Percentiles rank a stretch among this genome's conserved stretches.
These are phyloP conservation scores for Drosophila fuyamai DNA, from an alignment of 1,140 invertebrate species.

Conservation along the genomic window DNA sequence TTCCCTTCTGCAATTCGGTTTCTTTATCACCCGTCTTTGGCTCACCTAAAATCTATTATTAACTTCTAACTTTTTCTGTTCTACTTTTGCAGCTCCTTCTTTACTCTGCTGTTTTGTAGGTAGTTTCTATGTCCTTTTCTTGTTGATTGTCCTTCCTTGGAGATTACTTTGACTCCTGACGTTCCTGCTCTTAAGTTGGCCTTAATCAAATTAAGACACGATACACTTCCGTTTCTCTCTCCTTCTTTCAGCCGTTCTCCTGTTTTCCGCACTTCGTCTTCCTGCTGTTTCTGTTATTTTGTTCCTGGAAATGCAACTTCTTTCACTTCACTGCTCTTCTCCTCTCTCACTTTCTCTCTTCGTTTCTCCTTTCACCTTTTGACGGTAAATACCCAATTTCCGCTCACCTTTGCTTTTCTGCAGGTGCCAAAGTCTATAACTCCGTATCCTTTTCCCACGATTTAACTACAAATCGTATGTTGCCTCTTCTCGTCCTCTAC, in stretches of 20 bases:
- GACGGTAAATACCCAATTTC: slow-evolving; percentile 31
- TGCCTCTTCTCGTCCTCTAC: slow-evolving; percentile 8
- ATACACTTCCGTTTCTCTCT: neutral
- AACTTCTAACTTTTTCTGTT: neutral
- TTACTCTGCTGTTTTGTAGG: neutral
- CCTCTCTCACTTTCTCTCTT: neutral
- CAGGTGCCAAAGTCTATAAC: neutral
- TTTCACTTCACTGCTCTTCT: slow-evolving; percentile 12
- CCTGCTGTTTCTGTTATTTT: slow-evolving; percentile 12
- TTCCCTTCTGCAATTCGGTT: too few species aligned
- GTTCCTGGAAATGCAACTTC: slow-evolving; percentile 25
- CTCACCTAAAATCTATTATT: neutral
- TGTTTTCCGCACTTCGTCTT: neutral
- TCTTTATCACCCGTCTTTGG: neutral
- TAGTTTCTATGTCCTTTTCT: neutral
- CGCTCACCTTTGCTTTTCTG: slow-evolving; percentile 19
- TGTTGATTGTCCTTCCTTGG: too few species aligned
- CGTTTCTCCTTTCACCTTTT: neutral
- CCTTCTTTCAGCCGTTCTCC: neutral
- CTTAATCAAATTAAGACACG: neutral
- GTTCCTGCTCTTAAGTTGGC: neutral
- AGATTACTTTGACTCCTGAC: neutral
- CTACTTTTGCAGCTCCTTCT: slow-evolving; percentile 5
- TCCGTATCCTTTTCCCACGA: neutral
- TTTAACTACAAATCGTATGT: neutral